Evolutionary conservation across 2,888 invertebrate genomes (phyloP), one percentile per base, ranked within the genome.

Genomic region (Belgica antarctica): DNA sequence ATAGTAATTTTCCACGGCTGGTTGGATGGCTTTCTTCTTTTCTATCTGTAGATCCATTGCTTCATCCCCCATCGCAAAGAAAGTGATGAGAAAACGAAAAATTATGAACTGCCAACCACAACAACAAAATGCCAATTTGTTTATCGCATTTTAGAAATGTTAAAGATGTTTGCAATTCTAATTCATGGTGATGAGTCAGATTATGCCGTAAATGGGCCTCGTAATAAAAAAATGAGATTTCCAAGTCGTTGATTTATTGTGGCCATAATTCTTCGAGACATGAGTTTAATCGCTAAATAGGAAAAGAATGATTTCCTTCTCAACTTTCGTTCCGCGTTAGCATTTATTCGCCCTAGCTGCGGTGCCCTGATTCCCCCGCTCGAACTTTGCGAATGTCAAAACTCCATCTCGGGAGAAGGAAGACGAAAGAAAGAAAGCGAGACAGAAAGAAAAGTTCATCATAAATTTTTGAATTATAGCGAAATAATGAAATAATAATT

Each of bases 151-250:
- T 65, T 19, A 47, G 36, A 27, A 47, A 47, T 47, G 65, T 36
- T 66, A 57, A 68, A 57, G 68, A 68, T 68, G 68, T 68, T 68
- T 68, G 68, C 68, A 68, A 68, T 68, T 68, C 68, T 57, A 68
- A 66, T 66, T 66, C 65, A 15, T 17, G 52, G 27, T 66, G 65
- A 66, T 68, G 57, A 68, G 24, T 52, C 52, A 68, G 68, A 68
- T 68, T 68, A 68, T 68, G 28, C 59, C 59, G 15, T 57, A 68
- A 68, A 57, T 52, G 68, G n/a, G 68, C 59, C 25, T 59, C 27
- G 25, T 15, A 59, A 19, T 27, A 12, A 68, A 28, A 28, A 46
- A 68, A 57, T 68, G 65, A 68, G 68, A 31, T 68, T 68, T 68
- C 47, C 68, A 57, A 47, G 68, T 25, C 47, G 52, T 47, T 68